Evolutionary conservation across 2,113 vertebrate species (phyloP), one percentile per base, ranked within the genome.

Genomic region (Sturnus vulgaris): DNA sequence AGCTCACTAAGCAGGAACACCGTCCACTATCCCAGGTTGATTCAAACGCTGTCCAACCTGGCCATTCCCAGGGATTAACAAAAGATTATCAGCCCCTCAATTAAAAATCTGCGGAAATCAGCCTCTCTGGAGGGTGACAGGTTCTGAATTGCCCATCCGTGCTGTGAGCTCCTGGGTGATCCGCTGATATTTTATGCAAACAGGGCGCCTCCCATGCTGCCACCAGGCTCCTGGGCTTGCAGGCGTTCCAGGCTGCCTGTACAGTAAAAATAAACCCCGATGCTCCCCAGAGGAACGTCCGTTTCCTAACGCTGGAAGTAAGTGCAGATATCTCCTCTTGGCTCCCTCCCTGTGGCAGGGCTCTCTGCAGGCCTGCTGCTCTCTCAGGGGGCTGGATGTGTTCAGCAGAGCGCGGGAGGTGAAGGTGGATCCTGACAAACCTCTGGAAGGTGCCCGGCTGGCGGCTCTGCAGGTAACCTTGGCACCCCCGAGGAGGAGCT

Each of bases 381-480:
- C 94, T 70, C 47, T 99, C 55, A 57, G 91, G 92, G 97, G 97
- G 79, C 98, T 99, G 42, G 97, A 98, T 16, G 93, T 68, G 61
- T 99, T 99, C 97, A 47, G 55, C 82, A 96, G 97, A 88, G 94
- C 98, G 0, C 68, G 50, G 49, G 99, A 98, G 92, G 93, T 99
- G 86, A 99, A 99, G 95, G 99, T 99, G 98, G 99, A 99, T 96
- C 99, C 99, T 1, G 99, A 99, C 94, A 99, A 99, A 77, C 99
- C 99, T 4, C 96, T 99, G 65, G 99, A 99, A 95, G 99, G 99
- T 2, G 98, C 97, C n/a, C 98, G 99, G 47, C 97, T 99, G 69
- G 98, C 98, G 8, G 98, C 97, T 2, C 97, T 99, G 57, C 98
- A 99, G 99, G 99, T 99, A 98, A 97, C 42, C 40, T 33, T 15